A percentile compares a stretch with the other conserved stretches of the same genome.
Evolutionary conservation across 2,797 vertebrate genomes (phyloP).

Genomic region (Acipenser ruthenus): DNA sequence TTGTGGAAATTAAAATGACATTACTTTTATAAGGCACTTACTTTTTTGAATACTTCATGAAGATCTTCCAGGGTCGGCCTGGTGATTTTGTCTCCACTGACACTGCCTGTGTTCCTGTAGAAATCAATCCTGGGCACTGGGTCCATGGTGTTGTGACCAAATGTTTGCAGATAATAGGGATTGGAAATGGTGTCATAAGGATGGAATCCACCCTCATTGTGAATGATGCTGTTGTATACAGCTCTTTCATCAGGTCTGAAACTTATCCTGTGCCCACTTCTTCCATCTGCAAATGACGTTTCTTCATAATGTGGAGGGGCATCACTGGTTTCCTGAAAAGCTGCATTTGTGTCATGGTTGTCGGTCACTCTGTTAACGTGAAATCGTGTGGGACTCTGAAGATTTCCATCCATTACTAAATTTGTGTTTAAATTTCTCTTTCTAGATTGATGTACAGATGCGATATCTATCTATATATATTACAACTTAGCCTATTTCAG

Average conservation of each 20-base stretch:
- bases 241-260: conserved; percentile 58
- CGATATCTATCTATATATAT: no score
- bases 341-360: conserved; percentile 35
- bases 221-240: conserved; percentile 57
- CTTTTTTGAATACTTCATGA: conserved; percentile 90
- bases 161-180: conserved; percentile 71
- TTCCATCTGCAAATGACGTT: conserved; percentile 62
- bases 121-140: conserved; percentile 86
- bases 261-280: conserved; percentile 51
- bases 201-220: conserved; percentile 62
- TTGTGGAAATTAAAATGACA: no score
- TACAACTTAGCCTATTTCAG: no score
- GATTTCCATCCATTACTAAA: conserved; percentile 37
- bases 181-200: conserved; percentile 59
- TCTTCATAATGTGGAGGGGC: conserved; percentile 76
- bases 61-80: conserved; percentile 90
- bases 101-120: conserved; percentile 86
- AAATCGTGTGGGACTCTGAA: conserved; percentile 47
- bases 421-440: no score
- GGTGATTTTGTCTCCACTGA: conserved; percentile 77
- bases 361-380: conserved; percentile 61
- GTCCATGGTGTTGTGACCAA: conserved; percentile 90
- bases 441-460: neutral
- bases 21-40: conserved; percentile 43
- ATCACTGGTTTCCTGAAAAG: conserved; percentile 46